Percentiles rank a stretch among this genome's conserved stretches.
Conservation (phyloP, 2,888 invertebrate genomes). For the Agrotis clavis region DNA sequence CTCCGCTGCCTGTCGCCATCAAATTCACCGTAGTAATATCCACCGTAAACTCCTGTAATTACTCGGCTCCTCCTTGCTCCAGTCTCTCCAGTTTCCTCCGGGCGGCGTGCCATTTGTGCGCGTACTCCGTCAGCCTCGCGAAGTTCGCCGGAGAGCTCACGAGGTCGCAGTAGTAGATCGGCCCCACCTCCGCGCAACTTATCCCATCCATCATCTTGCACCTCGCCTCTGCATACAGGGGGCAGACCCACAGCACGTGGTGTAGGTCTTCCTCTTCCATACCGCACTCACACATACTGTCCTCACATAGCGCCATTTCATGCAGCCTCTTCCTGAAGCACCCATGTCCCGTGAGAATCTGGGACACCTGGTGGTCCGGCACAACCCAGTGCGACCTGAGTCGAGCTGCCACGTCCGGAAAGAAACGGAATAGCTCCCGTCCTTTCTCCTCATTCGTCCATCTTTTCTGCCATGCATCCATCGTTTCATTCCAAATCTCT, state of each 20-base stretch:
- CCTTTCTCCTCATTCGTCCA: constrained; percentile 17
- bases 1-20: neutral
- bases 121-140: constrained; percentile 3
- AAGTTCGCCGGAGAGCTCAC: constrained; percentile 23
- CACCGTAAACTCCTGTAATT: no score
- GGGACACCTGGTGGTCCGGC: no score
- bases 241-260: constrained; percentile 29
- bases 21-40: no score
- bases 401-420: constrained; percentile 60
- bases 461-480: constrained; percentile 4
- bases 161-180: neutral
- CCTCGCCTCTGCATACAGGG: neutral
- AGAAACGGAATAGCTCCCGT: constrained; percentile 30
- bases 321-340: no score
- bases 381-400: neutral
- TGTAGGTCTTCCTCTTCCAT: constrained; percentile 21
- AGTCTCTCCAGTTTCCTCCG: neutral
- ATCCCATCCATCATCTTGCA: neutral
- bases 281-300: constrained; percentile 7
- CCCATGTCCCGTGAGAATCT: no score
- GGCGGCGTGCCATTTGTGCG: constrained; percentile 10
- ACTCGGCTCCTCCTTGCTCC: neutral
- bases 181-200: neutral
- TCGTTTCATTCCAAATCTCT: neutral
- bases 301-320: no score